These are phyloP conservation scores for Melanotaenia pygmaea DNA, from an alignment of 2,797 vertebrate species.

Conservation along the genomic window DNA sequence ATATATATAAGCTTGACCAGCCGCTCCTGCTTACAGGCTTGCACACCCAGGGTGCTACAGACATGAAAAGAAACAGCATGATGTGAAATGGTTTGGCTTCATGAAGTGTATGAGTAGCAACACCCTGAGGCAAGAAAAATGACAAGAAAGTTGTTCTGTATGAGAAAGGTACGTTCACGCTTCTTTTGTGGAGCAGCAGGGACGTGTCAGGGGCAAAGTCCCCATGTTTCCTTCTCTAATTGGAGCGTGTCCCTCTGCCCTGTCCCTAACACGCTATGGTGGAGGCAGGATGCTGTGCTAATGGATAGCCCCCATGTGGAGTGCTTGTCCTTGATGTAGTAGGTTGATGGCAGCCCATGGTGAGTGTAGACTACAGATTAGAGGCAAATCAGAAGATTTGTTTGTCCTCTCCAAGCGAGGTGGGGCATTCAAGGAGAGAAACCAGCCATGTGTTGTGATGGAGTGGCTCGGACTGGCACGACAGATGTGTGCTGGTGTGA, in stretches of 20 bases:
- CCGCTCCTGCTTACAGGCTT: conserved; percentile 34
- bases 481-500: conserved; percentile 79
- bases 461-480: conserved; percentile 60
- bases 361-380: conserved; percentile 76
- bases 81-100: conserved; percentile 65
- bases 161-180: conserved; percentile 56
- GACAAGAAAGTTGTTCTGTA: conserved; percentile 42
- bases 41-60: conserved; percentile 30
- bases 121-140: conserved; percentile 47
- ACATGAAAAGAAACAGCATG: conserved; percentile 58
- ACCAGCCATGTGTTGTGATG: conserved; percentile 63
- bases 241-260: conserved; percentile 70
- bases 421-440: conserved; percentile 70
- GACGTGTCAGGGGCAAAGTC: conserved; percentile 71
- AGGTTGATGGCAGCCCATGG: conserved; percentile 56
- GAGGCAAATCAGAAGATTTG: conserved; percentile 76
- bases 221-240: conserved; percentile 73
- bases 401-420: conserved; percentile 71
- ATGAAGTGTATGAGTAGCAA: conserved; percentile 62
- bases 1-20: conserved; percentile 39
- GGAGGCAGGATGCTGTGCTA: conserved; percentile 67
- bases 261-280: conserved; percentile 58
- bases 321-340: conserved; percentile 74
- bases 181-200: conserved; percentile 66
- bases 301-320: conserved; percentile 68